Base-by-base conservation (phyloP, 2,113 vertebrate genomes). In the Felis chaus region DNA sequence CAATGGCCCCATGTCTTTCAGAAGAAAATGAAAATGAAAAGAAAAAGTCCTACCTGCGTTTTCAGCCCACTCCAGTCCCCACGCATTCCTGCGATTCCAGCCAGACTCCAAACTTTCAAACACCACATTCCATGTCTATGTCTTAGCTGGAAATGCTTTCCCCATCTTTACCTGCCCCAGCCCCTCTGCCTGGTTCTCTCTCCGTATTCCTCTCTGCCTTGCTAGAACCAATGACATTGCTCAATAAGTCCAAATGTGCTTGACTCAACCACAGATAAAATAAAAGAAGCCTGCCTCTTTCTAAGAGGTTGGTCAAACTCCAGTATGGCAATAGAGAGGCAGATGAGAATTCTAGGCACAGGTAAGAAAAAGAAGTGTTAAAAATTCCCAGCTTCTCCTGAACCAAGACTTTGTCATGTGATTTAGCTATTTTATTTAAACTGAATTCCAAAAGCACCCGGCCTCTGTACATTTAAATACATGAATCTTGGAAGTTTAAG, bases 111-210 rank as follows among this genome's bases (percentile, higher is more conserved):
- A 7, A 2, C 9, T 23, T 16, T 45, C 15, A 2, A 39, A 31
- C 10, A 1, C 7, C 23, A 31, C 7, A 1, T 14, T 2, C 27
- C 11, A 4, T 0, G 0, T 3, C 33, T 23, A 15, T 2, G 5
- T 48, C 45, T 80, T 53, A 21, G 29, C 41, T 29, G 16, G 66
- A 69, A 74, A 71, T 1, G 3, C 18, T 41, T 6, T 41, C 13
- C 21, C 11, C 19, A 57, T 16, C 29, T 36, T 13, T 1, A 13
- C 29, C 73, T 73, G 53, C 39, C 48, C 45, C 36, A 48, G 45
- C 14, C 27, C 14, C 45, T 82, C 81, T 27, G 15, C 4, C n/a
- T 21, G 11, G 7, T 33, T 7, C n/a, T 73, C 63, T 36, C 53
- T 19, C 31, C 21, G 0, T 36, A 16, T 12, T n/a, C 36, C 36